Evolutionary conservation across 2,888 invertebrate genomes (phyloP).

Genomic region (Rotaria sp.): DNA sequence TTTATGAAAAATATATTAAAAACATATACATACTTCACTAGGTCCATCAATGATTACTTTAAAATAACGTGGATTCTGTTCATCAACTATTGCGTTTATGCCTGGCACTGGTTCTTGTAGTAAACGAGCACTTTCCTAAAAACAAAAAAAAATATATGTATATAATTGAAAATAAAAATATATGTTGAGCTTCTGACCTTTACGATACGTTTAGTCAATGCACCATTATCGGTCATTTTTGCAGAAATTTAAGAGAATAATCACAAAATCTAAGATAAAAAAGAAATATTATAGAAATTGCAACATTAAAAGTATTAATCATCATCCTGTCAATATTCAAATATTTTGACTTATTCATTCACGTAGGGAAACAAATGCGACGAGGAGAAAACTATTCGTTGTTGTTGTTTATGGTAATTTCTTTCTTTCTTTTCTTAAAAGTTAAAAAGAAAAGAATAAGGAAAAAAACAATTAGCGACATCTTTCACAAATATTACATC

Average conservation of each 20-base stretch:
- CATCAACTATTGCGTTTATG: constrained; percentile 91
- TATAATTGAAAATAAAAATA: no score
- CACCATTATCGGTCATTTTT: not conserved
- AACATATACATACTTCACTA: constrained; percentile 45
- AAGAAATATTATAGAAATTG: not conserved
- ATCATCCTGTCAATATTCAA: not conserved
- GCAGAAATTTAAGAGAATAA: no score
- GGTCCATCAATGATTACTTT: constrained; percentile 78
- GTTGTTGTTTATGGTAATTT: no score
- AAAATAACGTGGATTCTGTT: constrained; percentile 92
- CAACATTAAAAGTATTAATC: not conserved
- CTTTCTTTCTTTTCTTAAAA: not conserved
- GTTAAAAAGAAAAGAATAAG: not conserved
- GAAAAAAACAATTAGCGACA: not conserved
- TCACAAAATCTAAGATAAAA: not conserved
- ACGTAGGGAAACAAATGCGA: no score
- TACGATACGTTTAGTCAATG: constrained; percentile 10
- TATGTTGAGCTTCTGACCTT: not conserved
- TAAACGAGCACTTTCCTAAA: constrained; percentile 86
- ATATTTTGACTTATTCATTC: no score
- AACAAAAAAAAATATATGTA: not conserved
- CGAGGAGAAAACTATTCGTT: no score
- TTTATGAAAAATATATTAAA: not conserved
- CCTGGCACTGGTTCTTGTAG: constrained; percentile 97
- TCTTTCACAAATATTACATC: not conserved